A percentile compares a stretch with the other conserved stretches of the same genome.
phyloP scores from a whole-genome alignment of 2,888 invertebrate genomes.

The Bedellia somnulentella region DNA sequence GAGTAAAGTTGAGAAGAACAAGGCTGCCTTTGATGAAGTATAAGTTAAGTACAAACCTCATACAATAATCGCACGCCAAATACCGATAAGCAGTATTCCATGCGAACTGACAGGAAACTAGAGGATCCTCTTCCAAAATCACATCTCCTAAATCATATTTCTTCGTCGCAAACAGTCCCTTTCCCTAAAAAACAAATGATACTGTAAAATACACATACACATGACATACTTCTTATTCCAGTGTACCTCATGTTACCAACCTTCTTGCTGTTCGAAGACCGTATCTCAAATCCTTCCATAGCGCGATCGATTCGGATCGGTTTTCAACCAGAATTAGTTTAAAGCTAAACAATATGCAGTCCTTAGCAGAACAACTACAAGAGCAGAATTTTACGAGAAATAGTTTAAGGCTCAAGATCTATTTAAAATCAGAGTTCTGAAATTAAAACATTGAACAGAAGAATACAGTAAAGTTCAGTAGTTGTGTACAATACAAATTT shows the following conservation, averaged over 20 bases:
- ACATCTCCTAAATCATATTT: slow-evolving; percentile 70
- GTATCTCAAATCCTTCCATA: slow-evolving; percentile 45
- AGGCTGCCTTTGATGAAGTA: no score
- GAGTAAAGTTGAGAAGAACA: no score
- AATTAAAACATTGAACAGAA: no score
- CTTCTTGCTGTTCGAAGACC: slow-evolving; percentile 38
- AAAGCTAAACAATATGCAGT: no score
- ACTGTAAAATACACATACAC: no score
- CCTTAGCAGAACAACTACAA: not conserved
- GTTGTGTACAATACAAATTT: no score
- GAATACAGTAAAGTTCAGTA: no score
- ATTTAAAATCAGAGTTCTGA: no score
- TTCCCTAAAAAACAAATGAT: slow-evolving; percentile 69
- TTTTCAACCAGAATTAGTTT: no score
- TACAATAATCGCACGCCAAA: slow-evolving; percentile 86
- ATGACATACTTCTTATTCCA: no score
- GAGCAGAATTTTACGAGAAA: not conserved
- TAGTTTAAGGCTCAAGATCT: not conserved
- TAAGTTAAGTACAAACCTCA: slow-evolving; percentile 70
- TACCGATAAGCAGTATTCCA: slow-evolving; percentile 92
- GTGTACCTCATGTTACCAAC: slow-evolving; percentile 13
- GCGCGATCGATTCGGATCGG: no score
- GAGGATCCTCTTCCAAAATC: slow-evolving; percentile 85
- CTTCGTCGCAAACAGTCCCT: slow-evolving; percentile 76
- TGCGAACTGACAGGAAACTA: slow-evolving; percentile 88